Percentiles rank a stretch among this genome's conserved stretches.
These are phyloP conservation scores for Bugulina stolonifera DNA, from an alignment of 2,888 invertebrate genomes.

Conservation along the genomic window DNA sequence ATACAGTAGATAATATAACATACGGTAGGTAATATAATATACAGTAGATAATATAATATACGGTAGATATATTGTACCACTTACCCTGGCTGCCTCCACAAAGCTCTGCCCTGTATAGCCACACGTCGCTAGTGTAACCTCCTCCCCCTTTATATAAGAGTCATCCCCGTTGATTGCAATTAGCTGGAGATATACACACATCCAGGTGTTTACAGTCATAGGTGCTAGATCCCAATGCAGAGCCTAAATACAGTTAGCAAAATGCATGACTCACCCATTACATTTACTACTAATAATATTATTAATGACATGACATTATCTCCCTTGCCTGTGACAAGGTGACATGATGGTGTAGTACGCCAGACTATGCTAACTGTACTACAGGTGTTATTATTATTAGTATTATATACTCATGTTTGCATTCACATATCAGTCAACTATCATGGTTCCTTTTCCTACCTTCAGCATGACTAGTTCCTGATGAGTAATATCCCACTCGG, in stretches of 20 bases:
- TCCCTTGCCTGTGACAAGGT: too few species aligned
- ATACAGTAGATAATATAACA: not conserved
- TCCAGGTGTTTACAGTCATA: not conserved
- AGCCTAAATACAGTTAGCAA: not conserved
- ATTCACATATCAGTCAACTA: too few species aligned
- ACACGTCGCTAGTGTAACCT: not conserved
- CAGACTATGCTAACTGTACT: too few species aligned
- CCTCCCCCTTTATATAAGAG: not conserved
- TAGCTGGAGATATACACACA: not conserved
- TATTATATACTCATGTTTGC: too few species aligned
- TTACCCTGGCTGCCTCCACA: not conserved
- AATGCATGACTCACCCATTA: too few species aligned
- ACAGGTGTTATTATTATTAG: too few species aligned
- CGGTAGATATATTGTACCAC: not conserved
- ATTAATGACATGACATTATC: too few species aligned
- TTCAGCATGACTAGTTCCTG: slow-evolving; percentile 73
- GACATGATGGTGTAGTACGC: too few species aligned
- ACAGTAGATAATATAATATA: not conserved
- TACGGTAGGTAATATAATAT: not conserved
- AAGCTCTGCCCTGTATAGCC: not conserved
- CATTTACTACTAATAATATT: too few species aligned
- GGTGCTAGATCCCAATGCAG: not conserved
- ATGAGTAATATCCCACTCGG: slow-evolving; percentile 71
- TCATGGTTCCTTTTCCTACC: slow-evolving; percentile 51
- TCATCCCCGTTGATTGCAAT: not conserved